phyloP scores from a whole-genome alignment of 1,140 invertebrate species.

The Armadillidium nasatum region DNA sequence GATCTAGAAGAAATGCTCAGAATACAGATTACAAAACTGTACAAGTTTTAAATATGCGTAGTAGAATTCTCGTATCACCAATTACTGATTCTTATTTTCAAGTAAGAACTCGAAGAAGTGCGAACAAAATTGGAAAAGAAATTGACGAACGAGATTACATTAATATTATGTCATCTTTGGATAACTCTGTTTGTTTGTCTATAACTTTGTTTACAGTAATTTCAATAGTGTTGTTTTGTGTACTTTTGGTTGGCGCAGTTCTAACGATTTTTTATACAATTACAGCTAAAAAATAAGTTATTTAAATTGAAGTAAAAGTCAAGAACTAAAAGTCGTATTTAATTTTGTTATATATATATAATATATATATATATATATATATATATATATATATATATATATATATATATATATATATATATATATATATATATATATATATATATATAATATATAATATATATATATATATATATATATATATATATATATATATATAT shows the following conservation, averaged over 20 bases:
- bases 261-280: not conserved
- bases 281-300: not conserved
- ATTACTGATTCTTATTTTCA: too few species aligned
- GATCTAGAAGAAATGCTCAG: too few species aligned
- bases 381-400: constrained; percentile 9
- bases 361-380: not conserved
- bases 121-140: not conserved
- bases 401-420: not conserved
- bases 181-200: not conserved
- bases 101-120: too few species aligned
- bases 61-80: not conserved
- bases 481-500: too few species aligned
- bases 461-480: too few species aligned
- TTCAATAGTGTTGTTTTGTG: not conserved
- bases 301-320: not conserved
- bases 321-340: not conserved
- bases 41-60: not conserved
- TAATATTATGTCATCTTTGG: not conserved
- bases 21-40: too few species aligned
- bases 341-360: too few species aligned
- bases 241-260: not conserved
- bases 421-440: constrained; percentile 13
- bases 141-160: not conserved
- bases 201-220: not conserved
- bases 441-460: constrained; percentile 14